phyloP scores from a whole-genome alignment of 2,113 vertebrate genomes.

The Prietella phreatophila region DNA sequence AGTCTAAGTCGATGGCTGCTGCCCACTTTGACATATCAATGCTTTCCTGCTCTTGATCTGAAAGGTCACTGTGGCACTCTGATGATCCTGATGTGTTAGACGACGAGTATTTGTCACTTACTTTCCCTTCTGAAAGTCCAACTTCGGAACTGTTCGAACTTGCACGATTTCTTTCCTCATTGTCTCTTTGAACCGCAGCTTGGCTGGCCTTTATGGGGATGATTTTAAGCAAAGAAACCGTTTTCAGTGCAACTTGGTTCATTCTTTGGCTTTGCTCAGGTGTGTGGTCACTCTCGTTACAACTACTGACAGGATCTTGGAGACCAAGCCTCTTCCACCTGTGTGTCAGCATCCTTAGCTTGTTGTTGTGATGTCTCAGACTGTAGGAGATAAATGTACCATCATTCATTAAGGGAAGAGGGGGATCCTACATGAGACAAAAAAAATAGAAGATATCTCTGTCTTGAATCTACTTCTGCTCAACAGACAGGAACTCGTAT shows the following conservation, averaged over 20 bases:
- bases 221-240: slow-evolving; percentile 18
- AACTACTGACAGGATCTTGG: slow-evolving; percentile 10
- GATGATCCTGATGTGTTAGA: neutral
- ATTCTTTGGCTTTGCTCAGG: neutral
- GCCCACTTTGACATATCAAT: slow-evolving; percentile 1
- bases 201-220: neutral
- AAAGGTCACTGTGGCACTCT: slow-evolving; percentile 43
- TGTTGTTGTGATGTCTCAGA: slow-evolving; percentile 24
- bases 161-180: neutral
- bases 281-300: neutral
- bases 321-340: slow-evolving; percentile 28
- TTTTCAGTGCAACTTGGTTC: neutral
- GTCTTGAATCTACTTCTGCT: neutral
- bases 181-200: neutral
- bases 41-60: slow-evolving; percentile 48
- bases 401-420: neutral
- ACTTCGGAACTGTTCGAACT: neutral
- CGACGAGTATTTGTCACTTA: neutral
- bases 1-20: slow-evolving; percentile 27
- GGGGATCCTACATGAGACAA: neutral
- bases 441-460: neutral
- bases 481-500: slow-evolving; percentile 13
- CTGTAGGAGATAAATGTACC: slow-evolving; percentile 31
- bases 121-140: neutral
- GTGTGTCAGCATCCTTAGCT: slow-evolving; percentile 37